These are phyloP conservation scores for Melipona bicolor DNA, from an alignment of 2,888 invertebrate species.

Conservation along the genomic window DNA sequence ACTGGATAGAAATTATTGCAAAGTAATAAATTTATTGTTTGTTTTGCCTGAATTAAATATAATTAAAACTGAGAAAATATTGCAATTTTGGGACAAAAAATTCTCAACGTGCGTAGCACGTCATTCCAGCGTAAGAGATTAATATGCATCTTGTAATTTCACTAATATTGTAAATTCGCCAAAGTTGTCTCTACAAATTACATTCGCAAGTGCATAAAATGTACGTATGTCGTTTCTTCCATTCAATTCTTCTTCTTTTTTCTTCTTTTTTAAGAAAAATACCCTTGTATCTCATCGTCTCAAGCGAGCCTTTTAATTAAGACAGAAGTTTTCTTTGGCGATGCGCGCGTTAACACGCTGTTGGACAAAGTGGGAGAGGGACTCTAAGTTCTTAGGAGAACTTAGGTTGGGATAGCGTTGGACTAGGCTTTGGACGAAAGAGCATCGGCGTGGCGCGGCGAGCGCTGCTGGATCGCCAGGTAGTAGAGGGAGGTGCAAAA, in stretches of 20 bases:
- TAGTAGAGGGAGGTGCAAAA: constrained; percentile 74
- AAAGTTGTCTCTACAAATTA: no score
- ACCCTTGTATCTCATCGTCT: neutral
- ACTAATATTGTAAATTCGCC: no score
- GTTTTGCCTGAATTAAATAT: no score
- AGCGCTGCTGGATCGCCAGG: constrained; percentile 39
- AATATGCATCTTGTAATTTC: no score
- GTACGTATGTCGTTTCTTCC: neutral
- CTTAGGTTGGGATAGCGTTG: neutral
- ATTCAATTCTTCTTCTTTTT: neutral
- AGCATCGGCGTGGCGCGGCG: constrained; percentile 27
- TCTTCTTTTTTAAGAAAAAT: neutral
- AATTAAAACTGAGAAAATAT: no score
- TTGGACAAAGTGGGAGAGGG: neutral
- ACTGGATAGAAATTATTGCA: no score
- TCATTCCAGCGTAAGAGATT: no score
- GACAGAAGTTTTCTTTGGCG: neutral
- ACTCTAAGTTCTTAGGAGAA: neutral
- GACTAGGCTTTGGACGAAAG: constrained; percentile 34
- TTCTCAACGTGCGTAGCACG: no score
- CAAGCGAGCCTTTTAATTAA: neutral
- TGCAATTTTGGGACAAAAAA: no score
- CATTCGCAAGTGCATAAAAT: neutral
- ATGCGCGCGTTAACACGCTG: neutral
- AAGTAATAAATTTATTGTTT: no score